Conservation (phyloP, 2,113 vertebrate genomes). For the Coryphaenoides rupestris region DNA sequence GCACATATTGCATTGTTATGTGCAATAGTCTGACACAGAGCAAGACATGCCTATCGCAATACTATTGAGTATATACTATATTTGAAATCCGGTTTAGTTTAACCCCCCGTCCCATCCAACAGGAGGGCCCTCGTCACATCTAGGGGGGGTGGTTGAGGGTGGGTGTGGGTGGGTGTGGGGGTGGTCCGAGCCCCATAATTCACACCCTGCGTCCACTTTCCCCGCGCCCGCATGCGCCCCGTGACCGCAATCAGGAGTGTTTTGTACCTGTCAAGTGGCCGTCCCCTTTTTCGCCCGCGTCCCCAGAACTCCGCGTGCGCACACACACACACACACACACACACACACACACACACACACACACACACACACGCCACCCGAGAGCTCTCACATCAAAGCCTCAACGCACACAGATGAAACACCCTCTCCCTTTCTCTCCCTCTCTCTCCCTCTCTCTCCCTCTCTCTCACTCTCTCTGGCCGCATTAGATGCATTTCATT, state of each 20-base stretch:
- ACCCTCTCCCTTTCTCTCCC: conserved; percentile 32
- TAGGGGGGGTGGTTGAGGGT: too few relatives aligned
- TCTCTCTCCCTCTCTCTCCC: conserved; percentile 53
- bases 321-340: too few relatives aligned
- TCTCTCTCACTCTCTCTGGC: conserved; percentile 51
- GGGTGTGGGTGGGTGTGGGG: too few relatives aligned
- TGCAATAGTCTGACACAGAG: too few relatives aligned
- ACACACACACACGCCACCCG: conserved; percentile 59
- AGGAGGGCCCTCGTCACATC: too few relatives aligned
- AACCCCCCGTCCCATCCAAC: too few relatives aligned
- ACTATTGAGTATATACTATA: too few relatives aligned
- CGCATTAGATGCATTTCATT: conserved; percentile 74
- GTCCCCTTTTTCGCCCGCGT: conserved; percentile 67
- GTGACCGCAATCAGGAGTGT: conserved; percentile 68
- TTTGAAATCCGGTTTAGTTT: too few relatives aligned
- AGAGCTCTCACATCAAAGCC: conserved; percentile 77
- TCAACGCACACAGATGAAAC: conserved; percentile 71
- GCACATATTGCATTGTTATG: too few relatives aligned
- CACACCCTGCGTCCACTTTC: conserved; percentile 47
- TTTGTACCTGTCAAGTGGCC: conserved; percentile 79
- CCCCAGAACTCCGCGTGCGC: conserved; percentile 68
- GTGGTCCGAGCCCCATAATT: conserved; percentile 29
- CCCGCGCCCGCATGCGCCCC: conserved; percentile 52
- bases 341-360: too few relatives aligned
- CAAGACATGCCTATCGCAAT: too few relatives aligned